Conservation (phyloP, 2,113 vertebrate species). For the Siphamia tubifer region DNA sequence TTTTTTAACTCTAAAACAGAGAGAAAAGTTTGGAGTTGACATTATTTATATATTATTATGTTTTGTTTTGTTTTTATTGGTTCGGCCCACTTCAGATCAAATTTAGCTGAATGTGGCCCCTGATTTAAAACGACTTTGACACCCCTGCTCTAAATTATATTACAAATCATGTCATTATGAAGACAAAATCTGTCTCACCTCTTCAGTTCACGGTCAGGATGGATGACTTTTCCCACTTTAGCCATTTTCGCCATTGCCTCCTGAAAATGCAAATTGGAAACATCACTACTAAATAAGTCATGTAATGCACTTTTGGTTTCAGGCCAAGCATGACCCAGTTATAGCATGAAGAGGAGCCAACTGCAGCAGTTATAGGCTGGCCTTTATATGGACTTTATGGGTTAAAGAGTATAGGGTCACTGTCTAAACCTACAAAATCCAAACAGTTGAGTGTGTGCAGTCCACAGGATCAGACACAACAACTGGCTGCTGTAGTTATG, state of each 20-base stretch:
- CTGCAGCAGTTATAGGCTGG: not conserved
- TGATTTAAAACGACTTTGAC: too few relatives aligned
- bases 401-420: constrained; percentile 33
- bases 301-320: not conserved
- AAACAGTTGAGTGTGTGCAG: constrained; percentile 4
- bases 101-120: too few relatives aligned
- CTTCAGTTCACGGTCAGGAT: constrained; percentile 80
- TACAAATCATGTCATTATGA: too few relatives aligned
- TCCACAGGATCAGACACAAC: constrained; percentile 58
- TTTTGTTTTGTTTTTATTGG: too few relatives aligned
- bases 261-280: constrained; percentile 73
- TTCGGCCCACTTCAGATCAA: too few relatives aligned
- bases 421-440: constrained; percentile 41
- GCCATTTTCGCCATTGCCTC: constrained; percentile 94
- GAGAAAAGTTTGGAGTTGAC: too few relatives aligned
- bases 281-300: constrained; percentile 38
- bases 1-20: too few relatives aligned
- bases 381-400: constrained; percentile 23
- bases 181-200: constrained; percentile 73
- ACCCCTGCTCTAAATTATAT: too few relatives aligned
- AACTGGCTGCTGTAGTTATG: constrained; percentile 38
- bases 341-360: not conserved
- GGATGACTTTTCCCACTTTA: constrained; percentile 86
- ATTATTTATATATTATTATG: too few relatives aligned
- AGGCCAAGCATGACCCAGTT: constrained; percentile 37